Evolutionary conservation across 1,140 invertebrate genomes (phyloP), one percentile per base, ranked within the genome.

Genomic region (Trichomalopsis sarcophagae): DNA sequence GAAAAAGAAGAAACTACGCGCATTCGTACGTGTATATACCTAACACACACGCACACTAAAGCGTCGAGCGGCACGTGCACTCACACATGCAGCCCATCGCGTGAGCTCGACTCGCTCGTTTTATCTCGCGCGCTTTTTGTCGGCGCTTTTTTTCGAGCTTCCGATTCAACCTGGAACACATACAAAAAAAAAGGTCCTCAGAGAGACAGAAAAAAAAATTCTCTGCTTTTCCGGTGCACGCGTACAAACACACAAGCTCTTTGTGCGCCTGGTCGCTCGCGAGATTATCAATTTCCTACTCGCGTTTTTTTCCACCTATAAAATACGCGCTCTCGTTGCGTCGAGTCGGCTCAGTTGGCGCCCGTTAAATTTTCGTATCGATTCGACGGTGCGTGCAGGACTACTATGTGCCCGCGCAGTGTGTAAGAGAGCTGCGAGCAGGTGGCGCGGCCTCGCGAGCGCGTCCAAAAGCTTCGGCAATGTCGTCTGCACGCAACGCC

Each of bases 371-470:
- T 75, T 84, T 81, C 71, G 71, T 89, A 89, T 90, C 88, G 89
- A 90, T 90, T 90, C 62, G 77, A 11, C 69, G 86, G 86, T 88
- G 89, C 87, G 87, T 88, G 87, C 85, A 87, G 17, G 55, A 50
- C 47, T n/a, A 62, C 55, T 62, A 13, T 17, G 1, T 62, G 17
- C 55, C 17, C 17, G 55, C 55, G 55, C 55, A 62, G 55, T 62
- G 55, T 44, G 9, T 40, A 9, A 5, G 36, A 5, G 36, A 9
- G 36, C 5, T 33, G 44, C 69, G 27, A 84, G 86, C 89, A 88
- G 82, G 89, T 88, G 88, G 88, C 90, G 90, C 89, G 86, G 87
- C 87, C 89, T 87, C 78, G 87, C 85, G 91, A 86, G 74, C 82
- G 88, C 86, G 86, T 87, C 85, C 71, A 84, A 80, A 92, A 90